phyloP scores from a whole-genome alignment of 2,888 invertebrate species.

The Amorpha juglandis region DNA sequence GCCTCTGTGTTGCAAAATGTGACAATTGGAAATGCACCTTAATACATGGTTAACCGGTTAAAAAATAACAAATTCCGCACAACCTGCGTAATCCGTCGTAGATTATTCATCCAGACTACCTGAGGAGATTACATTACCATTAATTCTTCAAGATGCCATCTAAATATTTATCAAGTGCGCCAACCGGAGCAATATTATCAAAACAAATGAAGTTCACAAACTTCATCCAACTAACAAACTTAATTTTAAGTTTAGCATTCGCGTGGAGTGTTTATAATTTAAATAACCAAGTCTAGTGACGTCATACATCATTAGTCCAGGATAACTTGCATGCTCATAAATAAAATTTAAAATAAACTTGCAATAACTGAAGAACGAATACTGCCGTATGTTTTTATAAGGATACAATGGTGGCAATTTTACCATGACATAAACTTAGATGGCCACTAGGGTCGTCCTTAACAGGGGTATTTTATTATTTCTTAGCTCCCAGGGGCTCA shows the following conservation, averaged over 20 bases:
- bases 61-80: neutral
- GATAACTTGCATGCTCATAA: constrained; percentile 48
- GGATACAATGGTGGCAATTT: constrained; percentile 10
- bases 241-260: constrained; percentile 58
- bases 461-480: too few species aligned
- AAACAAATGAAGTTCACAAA: constrained; percentile 45
- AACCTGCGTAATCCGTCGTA: neutral
- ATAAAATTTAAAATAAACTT: constrained; percentile 17
- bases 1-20: too few species aligned
- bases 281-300: constrained; percentile 57
- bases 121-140: constrained; percentile 15
- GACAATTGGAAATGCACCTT: too few species aligned
- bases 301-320: constrained; percentile 73
- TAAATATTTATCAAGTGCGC: constrained; percentile 30
- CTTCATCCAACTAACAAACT: constrained; percentile 58
- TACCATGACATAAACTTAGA: neutral
- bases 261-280: constrained; percentile 55
- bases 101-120: constrained; percentile 12
- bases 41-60: too few species aligned
- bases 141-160: constrained; percentile 1
- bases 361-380: neutral
- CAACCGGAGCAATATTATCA: constrained; percentile 45
- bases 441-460: too few species aligned
- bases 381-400: neutral
- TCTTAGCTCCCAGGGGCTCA: too few species aligned